Base-by-base conservation (phyloP, 2,888 invertebrate species). In the Torymus auratus region DNA sequence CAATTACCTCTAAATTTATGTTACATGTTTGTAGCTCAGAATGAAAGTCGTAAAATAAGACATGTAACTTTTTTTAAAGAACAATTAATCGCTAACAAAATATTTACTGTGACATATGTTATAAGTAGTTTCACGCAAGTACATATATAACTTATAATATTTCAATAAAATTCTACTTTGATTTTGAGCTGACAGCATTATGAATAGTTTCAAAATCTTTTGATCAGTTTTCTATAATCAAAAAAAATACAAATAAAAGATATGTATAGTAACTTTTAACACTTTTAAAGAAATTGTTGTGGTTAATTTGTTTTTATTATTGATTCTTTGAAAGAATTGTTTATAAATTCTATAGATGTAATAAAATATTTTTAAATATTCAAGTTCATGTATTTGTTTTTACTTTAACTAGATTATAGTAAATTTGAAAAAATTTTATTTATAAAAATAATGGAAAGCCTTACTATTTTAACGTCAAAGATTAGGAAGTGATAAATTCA, bases 261-360 rank as follows among this genome's bases (percentile, higher is more conserved):
- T 17, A 52, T 50, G 52, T 17, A 67, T 52, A 52, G 2, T 67
- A 10, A n/a, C 15, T 64, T 15, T 50, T 50, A 64, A 50, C n/a
- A 20, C 41, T 41, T 28, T 23, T 68, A 41, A 58, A 69, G 15
- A 56, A n/a, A n/a, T 56, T 41, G 20, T 68, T 69, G 41, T 50
- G 10, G 53, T 15, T 55, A 10, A n/a, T 23, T 72, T 13, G 67
- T 65, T 77, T 70, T 65, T 71, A 71, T 71, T 58, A 52, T 78
- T 65, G 52, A 28, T 58, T 53, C 10, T 65, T 76, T 53, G 12
- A 69, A 61, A 28, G 50, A 69, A 65, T 71, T 71, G 65, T 71
- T 65, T 71, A 56, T 70, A 20, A 60, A 58, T 75, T 56, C n/a
- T 75, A 75, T 23, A 23, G 13, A 62, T 52, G 62, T 23, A 23